Percentiles rank a stretch among this genome's conserved stretches.
These are phyloP conservation scores for Plumapathes pennacea DNA, from an alignment of 92 coral and sea anemone genomes.

Conservation along the genomic window DNA sequence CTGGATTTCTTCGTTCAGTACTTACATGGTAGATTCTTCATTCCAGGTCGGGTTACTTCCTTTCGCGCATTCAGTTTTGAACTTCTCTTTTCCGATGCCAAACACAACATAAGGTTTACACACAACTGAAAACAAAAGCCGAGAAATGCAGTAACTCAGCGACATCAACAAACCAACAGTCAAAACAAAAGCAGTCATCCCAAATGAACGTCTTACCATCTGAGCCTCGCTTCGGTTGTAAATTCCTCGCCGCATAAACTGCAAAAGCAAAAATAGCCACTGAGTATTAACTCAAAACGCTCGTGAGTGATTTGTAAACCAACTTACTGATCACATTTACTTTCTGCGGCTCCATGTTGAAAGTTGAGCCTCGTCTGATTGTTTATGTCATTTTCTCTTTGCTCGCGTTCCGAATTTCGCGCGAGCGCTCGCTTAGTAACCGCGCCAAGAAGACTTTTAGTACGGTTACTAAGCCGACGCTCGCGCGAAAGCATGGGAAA, in stretches of 20 bases:
- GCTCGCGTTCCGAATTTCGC: not conserved
- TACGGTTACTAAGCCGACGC: too few relatives aligned
- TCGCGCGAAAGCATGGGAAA: too few relatives aligned
- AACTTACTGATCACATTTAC: slow-evolving; percentile 56
- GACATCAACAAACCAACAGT: not conserved
- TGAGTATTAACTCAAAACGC: too few relatives aligned
- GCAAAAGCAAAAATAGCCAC: not conserved
- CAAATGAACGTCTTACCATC: slow-evolving; percentile 21
- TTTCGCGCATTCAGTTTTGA: slow-evolving; percentile 74
- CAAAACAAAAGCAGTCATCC: not conserved
- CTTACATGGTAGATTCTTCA: slow-evolving; percentile 94
- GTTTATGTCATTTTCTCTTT: slow-evolving; percentile 31
- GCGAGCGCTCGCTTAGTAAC: slow-evolving; percentile 25
- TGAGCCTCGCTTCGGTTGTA: slow-evolving; percentile 74
- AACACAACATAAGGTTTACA: slow-evolving; percentile 88
- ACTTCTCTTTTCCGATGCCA: slow-evolving; percentile 94
- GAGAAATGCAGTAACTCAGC: not conserved
- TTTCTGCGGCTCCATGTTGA: slow-evolving; percentile 46
- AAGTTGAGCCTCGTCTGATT: too few relatives aligned
- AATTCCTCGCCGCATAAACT: slow-evolving; percentile 92
- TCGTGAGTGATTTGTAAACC: too few relatives aligned
- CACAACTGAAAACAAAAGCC: slow-evolving; percentile 43
- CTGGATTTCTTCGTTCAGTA: not conserved
- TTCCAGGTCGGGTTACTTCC: slow-evolving; percentile 96
- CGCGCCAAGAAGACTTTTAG: not conserved